Base-by-base conservation (phyloP, 2,888 invertebrate genomes). In the Malthinus seriepunctatus region DNA sequence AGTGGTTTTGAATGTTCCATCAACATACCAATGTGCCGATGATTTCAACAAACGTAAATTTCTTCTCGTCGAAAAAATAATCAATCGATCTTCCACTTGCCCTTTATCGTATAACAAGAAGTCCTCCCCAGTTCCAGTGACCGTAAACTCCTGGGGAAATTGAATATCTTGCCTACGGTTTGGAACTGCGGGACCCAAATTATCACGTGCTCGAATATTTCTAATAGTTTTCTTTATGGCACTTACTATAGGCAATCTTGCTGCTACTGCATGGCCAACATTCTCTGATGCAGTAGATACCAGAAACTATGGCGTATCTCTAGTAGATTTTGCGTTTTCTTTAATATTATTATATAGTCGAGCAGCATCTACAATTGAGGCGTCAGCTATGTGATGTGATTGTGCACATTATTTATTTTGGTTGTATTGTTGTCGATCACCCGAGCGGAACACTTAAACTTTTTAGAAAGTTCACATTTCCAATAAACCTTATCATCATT, bases 31-130 rank as follows among this genome's bases (percentile, higher is more conserved):
- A 46, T 46, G 6, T 31, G 46, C 32, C 7, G 46, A 46, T 46
- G 32, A 46, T 32, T 46, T 33, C 32, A 46, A 32, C 46, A 46
- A 33, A 46, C 46, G 32, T 46, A 46, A 46, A 11, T 46, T 46
- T 10, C 46, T 46, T 46, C 46, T 46, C 8, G 11, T 46, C 32
- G 38, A 38, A 38, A 38, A 38, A 38, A 38, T 11, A 38, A 38
- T 32, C 6, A 32, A 8, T 6, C 38, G 38, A 38, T 38, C 38
- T 38, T 38, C 38, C 38, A 38, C 11, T 38, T 38, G 38, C 38
- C 12, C 38, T 6, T 38, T 38, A 38, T 38, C 38, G 10, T 38
- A 38, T 38, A 38, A 38, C 8, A 38, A 38, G 8, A 38, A n/a
- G n/a, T n/a, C n/a, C n/a, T 38, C 38, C 8, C 11, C 11, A 11